A percentile compares a stretch with the other conserved stretches of the same genome.
Evolutionary conservation across 30 jellyfish, hydroid and myxozoan genomes (phyloP).

Genomic region (Nemopilema nomurai): DNA sequence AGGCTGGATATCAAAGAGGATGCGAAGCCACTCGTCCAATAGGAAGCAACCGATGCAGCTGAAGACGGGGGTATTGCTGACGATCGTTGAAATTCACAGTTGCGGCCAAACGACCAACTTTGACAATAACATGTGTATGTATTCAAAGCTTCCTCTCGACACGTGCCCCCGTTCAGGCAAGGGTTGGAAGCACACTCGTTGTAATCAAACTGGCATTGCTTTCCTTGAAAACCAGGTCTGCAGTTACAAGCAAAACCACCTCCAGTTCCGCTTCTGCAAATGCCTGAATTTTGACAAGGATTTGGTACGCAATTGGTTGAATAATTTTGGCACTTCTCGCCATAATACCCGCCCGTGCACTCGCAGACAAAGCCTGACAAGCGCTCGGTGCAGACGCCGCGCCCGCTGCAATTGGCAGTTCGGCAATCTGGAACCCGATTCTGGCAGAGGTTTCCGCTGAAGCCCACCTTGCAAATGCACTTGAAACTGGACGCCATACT

Average conservation of each 20-base stretch:
- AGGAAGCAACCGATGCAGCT: neutral
- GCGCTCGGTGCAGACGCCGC: slow-evolving; percentile 71
- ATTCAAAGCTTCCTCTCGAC: slow-evolving; percentile 57
- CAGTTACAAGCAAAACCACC: slow-evolving; percentile 67
- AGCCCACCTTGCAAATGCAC: slow-evolving; percentile 82
- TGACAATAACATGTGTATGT: slow-evolving; percentile 71
- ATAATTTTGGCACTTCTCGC: slow-evolving; percentile 26
- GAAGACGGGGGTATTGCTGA: neutral
- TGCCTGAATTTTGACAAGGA: slow-evolving; percentile 69
- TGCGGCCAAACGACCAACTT: slow-evolving; percentile 55
- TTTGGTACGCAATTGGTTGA: slow-evolving; percentile 45
- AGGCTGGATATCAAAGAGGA: no score
- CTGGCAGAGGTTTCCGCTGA: slow-evolving; percentile 61
- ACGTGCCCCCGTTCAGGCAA: slow-evolving; percentile 78
- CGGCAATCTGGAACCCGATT: slow-evolving; percentile 58
- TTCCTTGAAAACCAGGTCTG: slow-evolving; percentile 74
- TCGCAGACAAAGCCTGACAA: slow-evolving; percentile 73
- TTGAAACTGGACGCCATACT: slow-evolving; percentile 17
- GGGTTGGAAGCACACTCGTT: slow-evolving; percentile 75
- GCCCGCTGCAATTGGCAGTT: slow-evolving; percentile 60
- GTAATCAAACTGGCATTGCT: slow-evolving; percentile 62
- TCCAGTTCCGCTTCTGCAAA: slow-evolving; percentile 59
- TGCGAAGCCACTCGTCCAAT: no score
- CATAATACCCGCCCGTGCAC: slow-evolving; percentile 57
- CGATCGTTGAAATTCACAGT: slow-evolving; percentile 59